phyloP scores from a whole-genome alignment of 2,113 vertebrate genomes.

The Otis tarda region DNA sequence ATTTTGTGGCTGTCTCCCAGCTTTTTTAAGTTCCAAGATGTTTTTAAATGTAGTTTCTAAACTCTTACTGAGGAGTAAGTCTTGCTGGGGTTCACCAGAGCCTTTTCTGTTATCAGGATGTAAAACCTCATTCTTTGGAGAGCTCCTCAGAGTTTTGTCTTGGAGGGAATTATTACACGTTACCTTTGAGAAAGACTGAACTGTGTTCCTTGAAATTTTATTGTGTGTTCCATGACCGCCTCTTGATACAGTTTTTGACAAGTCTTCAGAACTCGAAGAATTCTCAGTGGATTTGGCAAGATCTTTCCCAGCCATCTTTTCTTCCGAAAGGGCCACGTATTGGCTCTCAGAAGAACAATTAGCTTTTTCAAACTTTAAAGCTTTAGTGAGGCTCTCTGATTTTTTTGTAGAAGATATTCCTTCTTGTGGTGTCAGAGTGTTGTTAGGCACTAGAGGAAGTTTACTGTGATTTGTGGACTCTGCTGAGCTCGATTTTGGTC shows the following conservation, averaged over 20 bases:
- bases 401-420: conserved; percentile 69
- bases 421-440: conserved; percentile 73
- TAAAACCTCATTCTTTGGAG: conserved; percentile 77
- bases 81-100: conserved; percentile 69
- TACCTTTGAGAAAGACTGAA: conserved; percentile 66
- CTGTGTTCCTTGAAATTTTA: conserved; percentile 61
- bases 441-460: conserved; percentile 81
- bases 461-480: conserved; percentile 73
- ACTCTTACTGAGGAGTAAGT: conserved; percentile 76
- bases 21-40: conserved; percentile 86
- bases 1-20: conserved; percentile 76
- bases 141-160: conserved; percentile 73
- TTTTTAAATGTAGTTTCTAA: conserved; percentile 86
- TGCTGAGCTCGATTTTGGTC: conserved; percentile 61
- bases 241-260: conserved; percentile 63
- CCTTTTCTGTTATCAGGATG: conserved; percentile 72
- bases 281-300: conserved; percentile 60
- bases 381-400: conserved; percentile 69
- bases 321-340: conserved; percentile 49
- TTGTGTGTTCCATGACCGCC: conserved; percentile 52
- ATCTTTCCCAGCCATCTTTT: conserved; percentile 63
- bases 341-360: conserved; percentile 70
- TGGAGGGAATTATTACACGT: conserved; percentile 73
- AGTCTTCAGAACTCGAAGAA: conserved; percentile 66
- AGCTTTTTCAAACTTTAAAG: conserved; percentile 73